Base-by-base conservation (phyloP, 2,797 vertebrate genomes). In the Leptatherina wallacei region DNA sequence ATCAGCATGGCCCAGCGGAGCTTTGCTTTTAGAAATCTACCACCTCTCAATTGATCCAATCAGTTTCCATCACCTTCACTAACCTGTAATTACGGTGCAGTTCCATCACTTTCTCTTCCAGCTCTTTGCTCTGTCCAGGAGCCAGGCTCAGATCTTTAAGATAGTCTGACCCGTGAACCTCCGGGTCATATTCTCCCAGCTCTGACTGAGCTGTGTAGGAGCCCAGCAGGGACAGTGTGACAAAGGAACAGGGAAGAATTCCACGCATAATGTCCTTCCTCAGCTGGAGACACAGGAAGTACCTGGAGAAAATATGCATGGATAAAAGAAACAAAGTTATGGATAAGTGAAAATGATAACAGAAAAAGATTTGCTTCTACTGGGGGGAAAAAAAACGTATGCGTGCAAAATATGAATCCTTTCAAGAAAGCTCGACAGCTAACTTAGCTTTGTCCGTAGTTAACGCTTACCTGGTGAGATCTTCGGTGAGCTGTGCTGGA, bases 121-220 rank as follows among this genome's bases (percentile, higher is more conserved):
- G 95, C 85, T 99, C 98, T 91, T 96, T 96, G 77, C 94, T 96
- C 90, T 99, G 98, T 77, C 96, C 96, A 0, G 97, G 97, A 33
- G 96, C 96, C 84, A 99, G 80, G 81, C 93, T 96, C 76, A 98
- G 95, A 49, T 97, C 95, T 65, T 74, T 97, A 64, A 96, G 92
- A 35, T 99, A 99, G 73, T 97, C 95, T 0, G 91, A 47, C 3
- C 95, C 92, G 3, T 99, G 97, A 1, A 97, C 80, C 16, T 98
- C 97, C 0, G 96, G 94, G 78, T 99, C 96, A 3, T 97, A 98
- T 88, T 98, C 97, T n/a, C 98, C 98, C 32, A 99, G 62, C 82
- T 98, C 98, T 0, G 98, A 98, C 91, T 99, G 98, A 73, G 96
- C 94, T 0, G 95, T 95, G 68, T 98, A 99, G 29, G 98, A 99